Conservation (phyloP, 2,888 invertebrate genomes). For the Syrista parreyssii region DNA sequence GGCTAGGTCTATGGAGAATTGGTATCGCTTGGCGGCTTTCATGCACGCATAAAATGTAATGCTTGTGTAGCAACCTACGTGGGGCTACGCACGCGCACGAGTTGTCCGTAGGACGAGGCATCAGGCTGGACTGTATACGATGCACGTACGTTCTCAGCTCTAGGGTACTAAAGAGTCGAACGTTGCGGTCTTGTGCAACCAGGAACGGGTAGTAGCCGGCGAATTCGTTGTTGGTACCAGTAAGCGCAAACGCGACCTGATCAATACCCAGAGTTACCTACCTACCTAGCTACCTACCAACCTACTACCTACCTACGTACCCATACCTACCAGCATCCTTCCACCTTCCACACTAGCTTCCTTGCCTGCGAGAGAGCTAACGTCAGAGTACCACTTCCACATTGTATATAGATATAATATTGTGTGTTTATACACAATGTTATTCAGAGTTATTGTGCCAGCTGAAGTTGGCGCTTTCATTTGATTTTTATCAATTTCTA, state of each 20-base stretch:
- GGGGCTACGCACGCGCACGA: background rate
- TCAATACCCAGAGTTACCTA: constrained; percentile 43
- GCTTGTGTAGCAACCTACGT: background rate
- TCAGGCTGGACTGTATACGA: background rate
- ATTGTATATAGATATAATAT: background rate
- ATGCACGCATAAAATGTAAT: background rate
- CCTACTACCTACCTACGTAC: constrained; percentile 25
- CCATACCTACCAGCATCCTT: background rate
- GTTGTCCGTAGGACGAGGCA: background rate
- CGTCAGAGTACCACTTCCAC: background rate
- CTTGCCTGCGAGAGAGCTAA: background rate
- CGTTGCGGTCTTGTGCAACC: constrained; percentile 13
- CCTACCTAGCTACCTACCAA: constrained; percentile 23
- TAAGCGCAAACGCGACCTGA: constrained; percentile 44
- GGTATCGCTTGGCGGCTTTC: background rate
- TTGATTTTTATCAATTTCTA: too few relatives aligned
- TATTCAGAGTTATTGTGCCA: too few relatives aligned
- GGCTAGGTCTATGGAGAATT: background rate
- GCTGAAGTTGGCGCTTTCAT: too few relatives aligned
- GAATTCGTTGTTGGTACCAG: constrained; percentile 37
- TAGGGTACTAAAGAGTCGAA: constrained; percentile 2
- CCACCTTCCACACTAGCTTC: background rate
- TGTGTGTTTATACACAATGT: background rate
- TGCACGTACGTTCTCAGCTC: background rate
- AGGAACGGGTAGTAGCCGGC: constrained; percentile 15